Percentiles rank a stretch among this genome's conserved stretches.
Evolutionary conservation across 2,113 vertebrate genomes (phyloP).

Genomic region (Peromyscus californicus): DNA sequence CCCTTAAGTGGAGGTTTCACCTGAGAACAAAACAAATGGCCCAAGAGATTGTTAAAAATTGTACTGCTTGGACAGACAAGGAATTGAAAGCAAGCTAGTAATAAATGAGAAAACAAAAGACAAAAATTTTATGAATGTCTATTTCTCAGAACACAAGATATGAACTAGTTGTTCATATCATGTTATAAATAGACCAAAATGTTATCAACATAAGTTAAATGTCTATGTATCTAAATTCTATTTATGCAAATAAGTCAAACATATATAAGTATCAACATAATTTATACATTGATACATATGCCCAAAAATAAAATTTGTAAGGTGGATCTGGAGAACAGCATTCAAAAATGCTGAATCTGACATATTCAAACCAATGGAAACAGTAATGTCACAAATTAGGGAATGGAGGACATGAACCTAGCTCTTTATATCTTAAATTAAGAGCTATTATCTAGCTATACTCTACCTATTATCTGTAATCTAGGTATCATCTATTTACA

Average conservation of each 20-base stretch:
- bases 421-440: not conserved
- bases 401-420: slow-evolving; percentile 25
- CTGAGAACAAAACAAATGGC: not conserved
- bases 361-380: not conserved
- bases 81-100: slow-evolving; percentile 46
- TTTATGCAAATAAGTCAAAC: slow-evolving; percentile 31
- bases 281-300: not conserved
- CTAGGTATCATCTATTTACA: not conserved
- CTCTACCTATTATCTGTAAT: not conserved
- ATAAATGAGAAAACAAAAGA: not conserved
- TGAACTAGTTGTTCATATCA: not conserved
- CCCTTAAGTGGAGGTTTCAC: not conserved
- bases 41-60: not conserved
- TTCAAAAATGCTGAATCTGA: not conserved
- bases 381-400: not conserved
- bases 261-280: not conserved
- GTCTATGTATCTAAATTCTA: not conserved
- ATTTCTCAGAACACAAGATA: not conserved
- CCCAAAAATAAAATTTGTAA: not conserved
- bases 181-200: slow-evolving; percentile 30
- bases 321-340: not conserved
- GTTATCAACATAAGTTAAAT: slow-evolving; percentile 38
- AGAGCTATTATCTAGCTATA: not conserved
- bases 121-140: not conserved
- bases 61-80: not conserved